Conservation (phyloP, 1,140 invertebrate species). For the Drosophila tani region DNA sequence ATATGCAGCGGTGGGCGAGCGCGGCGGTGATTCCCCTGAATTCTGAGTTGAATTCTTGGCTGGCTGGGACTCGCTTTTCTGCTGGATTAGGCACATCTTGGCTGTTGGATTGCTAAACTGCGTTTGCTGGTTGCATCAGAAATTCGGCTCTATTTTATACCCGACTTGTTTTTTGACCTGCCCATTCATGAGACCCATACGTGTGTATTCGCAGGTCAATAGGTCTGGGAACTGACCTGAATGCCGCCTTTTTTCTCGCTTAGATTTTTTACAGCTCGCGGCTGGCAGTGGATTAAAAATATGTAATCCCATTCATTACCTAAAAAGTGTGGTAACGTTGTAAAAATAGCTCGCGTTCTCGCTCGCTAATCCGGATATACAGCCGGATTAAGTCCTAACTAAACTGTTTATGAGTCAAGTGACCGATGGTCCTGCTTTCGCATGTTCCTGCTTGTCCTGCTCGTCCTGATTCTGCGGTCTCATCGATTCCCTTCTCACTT, state of each 20-base stretch:
- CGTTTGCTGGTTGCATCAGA: constrained; percentile 47
- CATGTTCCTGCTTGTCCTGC: constrained; percentile 1
- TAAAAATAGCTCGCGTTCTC: constrained; percentile 28
- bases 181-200: constrained; percentile 60
- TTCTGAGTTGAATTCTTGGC: constrained; percentile 7
- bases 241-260: constrained; percentile 36
- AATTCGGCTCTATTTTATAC: constrained; percentile 50
- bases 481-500: constrained; percentile 26
- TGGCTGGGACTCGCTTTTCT: constrained; percentile 19
- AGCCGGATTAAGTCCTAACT: constrained; percentile 64
- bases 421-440: constrained; percentile 2
- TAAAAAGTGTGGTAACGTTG: constrained; percentile 70
- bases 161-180: constrained; percentile 57
- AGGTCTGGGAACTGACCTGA: constrained; percentile 17
- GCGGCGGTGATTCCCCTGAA: not conserved
- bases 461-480: constrained; percentile 1
- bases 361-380: constrained; percentile 68
- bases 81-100: constrained; percentile 56
- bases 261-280: constrained; percentile 53
- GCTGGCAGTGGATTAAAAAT: constrained; percentile 67
- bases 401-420: constrained; percentile 67
- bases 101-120: constrained; percentile 21
- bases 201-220: constrained; percentile 38
- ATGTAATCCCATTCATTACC: constrained; percentile 77
- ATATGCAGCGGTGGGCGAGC: constrained; percentile 60